Evolutionary conservation across 2,888 invertebrate species (phyloP), one percentile per base, ranked within the genome.

Genomic region (Cancer borealis): DNA sequence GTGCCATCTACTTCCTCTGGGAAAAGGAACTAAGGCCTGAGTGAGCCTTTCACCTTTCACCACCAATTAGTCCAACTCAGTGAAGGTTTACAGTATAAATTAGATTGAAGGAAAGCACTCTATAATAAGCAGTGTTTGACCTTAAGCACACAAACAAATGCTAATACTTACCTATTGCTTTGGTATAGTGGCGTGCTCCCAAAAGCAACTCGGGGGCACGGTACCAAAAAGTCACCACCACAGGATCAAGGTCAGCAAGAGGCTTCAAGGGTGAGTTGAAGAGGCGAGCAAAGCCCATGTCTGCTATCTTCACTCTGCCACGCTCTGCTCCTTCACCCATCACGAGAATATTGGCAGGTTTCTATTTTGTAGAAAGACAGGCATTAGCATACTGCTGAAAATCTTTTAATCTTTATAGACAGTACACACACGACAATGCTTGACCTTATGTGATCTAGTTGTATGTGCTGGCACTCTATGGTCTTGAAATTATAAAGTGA

Each of bases 171-270:
- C 98, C 98, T 96, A 99, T 99, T 95, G 99, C 99, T 97, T 99
- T 99, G 5, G 99, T 99, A 96, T 99, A 99, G 97, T 99, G 99
- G 95, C 99, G 97, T 54, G 99, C 99, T 39, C 99, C 99, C 46
- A 99, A 97, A 91, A 99, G 97, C 94, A 99, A 97, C 97, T 99
- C 99, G 0, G 99, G 99, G 1, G 99, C 99, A 96, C 99, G 97
- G 97, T 99, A 99, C 99, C 99, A 99, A 97, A 99, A 99, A 96
- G 99, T 99, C 3, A 99, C 99, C 88, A 99, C 99, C 2, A 99
- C 99, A 6, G 99, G 99, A 97, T 99, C 99, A 96, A 99, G 97
- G 97, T 99, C 99, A 14, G 99, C 99, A 79, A 99, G 97, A 0
- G 99, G 99, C 97, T 99, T 99, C 93, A 99, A 97, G 0, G 99